These are phyloP conservation scores for Anguilla anguilla DNA, from an alignment of 2,797 vertebrate genomes.

Conservation along the genomic window DNA sequence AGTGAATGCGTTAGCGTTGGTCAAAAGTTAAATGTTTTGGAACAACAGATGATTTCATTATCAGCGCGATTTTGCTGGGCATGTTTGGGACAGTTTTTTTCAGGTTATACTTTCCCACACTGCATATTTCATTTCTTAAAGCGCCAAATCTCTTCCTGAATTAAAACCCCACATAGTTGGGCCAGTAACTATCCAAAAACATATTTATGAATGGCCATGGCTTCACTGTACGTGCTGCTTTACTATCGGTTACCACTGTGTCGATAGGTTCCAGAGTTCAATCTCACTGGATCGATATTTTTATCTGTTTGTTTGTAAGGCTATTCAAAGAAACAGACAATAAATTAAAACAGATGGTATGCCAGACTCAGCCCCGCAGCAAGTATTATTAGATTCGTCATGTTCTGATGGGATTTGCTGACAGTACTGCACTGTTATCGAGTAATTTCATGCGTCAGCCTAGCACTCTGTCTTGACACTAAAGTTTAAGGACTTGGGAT, in stretches of 20 bases:
- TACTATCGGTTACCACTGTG: constrained; percentile 52
- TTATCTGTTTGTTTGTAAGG: not conserved
- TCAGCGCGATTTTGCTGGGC: not conserved
- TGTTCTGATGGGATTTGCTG: not conserved
- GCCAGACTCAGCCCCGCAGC: not conserved
- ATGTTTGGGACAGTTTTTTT: not conserved
- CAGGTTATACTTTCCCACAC: not conserved
- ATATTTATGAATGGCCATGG: constrained; percentile 42
- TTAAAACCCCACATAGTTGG: not conserved
- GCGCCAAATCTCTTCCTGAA: not conserved
- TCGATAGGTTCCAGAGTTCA: constrained; percentile 37
- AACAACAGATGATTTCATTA: not conserved
- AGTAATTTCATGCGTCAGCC: not conserved
- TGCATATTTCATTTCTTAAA: not conserved
- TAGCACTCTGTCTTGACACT: not conserved
- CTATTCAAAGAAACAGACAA: constrained; percentile 36
- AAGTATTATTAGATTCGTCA: constrained; percentile 19
- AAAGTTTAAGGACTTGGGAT: not conserved
- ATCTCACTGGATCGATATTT: constrained; percentile 8
- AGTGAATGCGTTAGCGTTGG: not conserved
- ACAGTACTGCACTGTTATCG: not conserved
- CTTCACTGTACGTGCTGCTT: constrained; percentile 61
- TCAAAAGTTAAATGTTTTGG: not conserved
- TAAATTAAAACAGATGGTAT: constrained; percentile 20
- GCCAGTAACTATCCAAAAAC: not conserved